Conservation (phyloP, 2,888 invertebrate species). For the Idaea biselata region DNA sequence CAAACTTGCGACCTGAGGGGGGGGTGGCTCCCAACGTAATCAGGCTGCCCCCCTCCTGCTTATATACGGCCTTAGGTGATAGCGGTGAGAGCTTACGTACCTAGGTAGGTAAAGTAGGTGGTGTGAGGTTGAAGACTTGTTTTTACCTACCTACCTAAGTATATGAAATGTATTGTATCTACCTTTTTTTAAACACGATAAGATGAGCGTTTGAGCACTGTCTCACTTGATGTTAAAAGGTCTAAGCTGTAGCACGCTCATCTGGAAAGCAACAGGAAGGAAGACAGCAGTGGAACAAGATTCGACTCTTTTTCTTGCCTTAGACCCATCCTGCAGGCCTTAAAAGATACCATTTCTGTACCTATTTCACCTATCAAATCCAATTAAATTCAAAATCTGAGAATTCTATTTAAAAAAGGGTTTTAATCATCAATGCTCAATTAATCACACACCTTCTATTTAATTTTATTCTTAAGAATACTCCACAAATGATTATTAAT, state of each 20-base stretch:
- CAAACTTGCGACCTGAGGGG: slow-evolving; percentile 59
- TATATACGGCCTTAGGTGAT: slow-evolving; percentile 63
- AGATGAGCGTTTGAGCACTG: too few relatives aligned
- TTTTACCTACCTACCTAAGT: neutral
- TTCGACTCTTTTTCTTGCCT: too few relatives aligned
- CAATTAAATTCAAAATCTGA: neutral
- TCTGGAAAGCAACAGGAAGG: too few relatives aligned
- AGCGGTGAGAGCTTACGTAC: slow-evolving; percentile 33
- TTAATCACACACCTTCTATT: neutral
- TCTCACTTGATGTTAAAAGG: too few relatives aligned
- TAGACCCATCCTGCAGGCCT: too few relatives aligned
- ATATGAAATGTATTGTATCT: neutral
- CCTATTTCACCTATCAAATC: neutral
- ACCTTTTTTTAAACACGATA: too few relatives aligned
- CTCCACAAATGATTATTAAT: neutral
- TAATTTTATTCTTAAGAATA: neutral
- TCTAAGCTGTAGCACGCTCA: too few relatives aligned
- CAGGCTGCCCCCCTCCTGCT: slow-evolving; percentile 34
- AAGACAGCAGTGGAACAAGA: too few relatives aligned
- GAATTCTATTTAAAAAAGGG: neutral
- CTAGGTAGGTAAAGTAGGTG: neutral
- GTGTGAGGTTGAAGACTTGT: neutral
- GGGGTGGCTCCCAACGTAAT: slow-evolving; percentile 32
- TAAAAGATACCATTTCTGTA: too few relatives aligned
- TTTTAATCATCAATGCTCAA: neutral